Evolutionary conservation across 2,888 invertebrate species (phyloP), one percentile per base, ranked within the genome.

Genomic region (Drosophila rubida): DNA sequence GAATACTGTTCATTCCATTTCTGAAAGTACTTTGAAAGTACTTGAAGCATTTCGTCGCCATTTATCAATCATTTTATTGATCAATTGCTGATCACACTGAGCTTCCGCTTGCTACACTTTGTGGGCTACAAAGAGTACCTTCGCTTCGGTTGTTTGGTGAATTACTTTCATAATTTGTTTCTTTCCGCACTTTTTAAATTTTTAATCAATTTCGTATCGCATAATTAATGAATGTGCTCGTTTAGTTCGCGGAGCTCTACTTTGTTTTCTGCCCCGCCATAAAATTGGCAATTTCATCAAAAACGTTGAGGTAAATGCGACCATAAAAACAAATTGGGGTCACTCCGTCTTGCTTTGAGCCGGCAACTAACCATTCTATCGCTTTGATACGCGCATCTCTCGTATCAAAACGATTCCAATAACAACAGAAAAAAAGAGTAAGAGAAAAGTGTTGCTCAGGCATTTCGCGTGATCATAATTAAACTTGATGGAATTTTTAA

Each of bases 401-500:
- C 14, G 14, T 5, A 23, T 16, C n/a, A 16, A 7, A 27, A 49
- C 25, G n/a, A 35, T 45, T 44, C 44, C 41, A 53, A 53, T 53
- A 42, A 19, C 1, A 19, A 3, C 19, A 3, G 3, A 19, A 19
- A 32, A 42, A 54, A 25, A 11, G 14, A 14, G 11, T 9, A 30
- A 44, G 30, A 44, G 25, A 25, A 46, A 54, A 42, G 30, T 35
- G 30, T 58, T 55, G 44, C 50, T 22, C 13, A 8, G 22, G 14
- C 14, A 11, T 3, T 41, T 37, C 19, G 42, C 22, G 50, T 70
- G 45, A 22, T 25, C 14, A 30, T 16, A 71, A 61, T 68, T 44
- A 69, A 69, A 64, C 49, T 51, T 64, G 57, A 65, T 80, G 48
- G 60, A 61, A 59, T 69, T 67, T 69, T 23, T 53, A 85, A 80